phyloP scores from a whole-genome alignment of 23 tunicate species.

The Halocynthia aurantium region DNA sequence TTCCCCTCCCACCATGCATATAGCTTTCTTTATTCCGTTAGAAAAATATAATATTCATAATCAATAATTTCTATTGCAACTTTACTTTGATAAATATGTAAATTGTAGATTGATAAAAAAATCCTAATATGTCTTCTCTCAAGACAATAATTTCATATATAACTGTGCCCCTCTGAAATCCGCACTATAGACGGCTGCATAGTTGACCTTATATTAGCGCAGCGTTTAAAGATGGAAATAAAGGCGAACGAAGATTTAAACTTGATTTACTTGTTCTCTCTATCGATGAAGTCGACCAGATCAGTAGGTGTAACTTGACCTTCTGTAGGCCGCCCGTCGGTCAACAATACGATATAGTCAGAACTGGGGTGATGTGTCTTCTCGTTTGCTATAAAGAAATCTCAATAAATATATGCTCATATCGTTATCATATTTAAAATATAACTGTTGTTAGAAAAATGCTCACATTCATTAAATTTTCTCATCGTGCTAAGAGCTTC shows the following conservation, averaged over 20 bases:
- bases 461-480: conserved; percentile 1
- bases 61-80: background rate
- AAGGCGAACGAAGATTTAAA: background rate
- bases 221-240: background rate
- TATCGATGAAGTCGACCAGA: background rate
- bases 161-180: too few species aligned
- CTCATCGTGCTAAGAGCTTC: conserved; percentile 14
- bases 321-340: conserved; percentile 45
- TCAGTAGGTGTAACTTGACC: conserved; percentile 5
- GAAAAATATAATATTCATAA: too few species aligned
- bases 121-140: too few species aligned
- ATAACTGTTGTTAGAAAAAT: background rate
- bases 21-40: too few species aligned
- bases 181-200: too few species aligned
- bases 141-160: too few species aligned
- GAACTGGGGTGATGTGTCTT: conserved; percentile 10
- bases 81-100: background rate
- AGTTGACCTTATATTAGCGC: too few species aligned
- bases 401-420: background rate
- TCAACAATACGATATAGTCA: conserved; percentile 32
- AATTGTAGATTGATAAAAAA: too few species aligned
- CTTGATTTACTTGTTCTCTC: conserved; percentile 9
- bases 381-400: background rate
- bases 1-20: too few species aligned
- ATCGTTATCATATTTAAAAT: background rate